Evolutionary conservation across 2,797 vertebrate species (phyloP), one percentile per base, ranked within the genome.

Genomic region (Crax fasciolata): DNA sequence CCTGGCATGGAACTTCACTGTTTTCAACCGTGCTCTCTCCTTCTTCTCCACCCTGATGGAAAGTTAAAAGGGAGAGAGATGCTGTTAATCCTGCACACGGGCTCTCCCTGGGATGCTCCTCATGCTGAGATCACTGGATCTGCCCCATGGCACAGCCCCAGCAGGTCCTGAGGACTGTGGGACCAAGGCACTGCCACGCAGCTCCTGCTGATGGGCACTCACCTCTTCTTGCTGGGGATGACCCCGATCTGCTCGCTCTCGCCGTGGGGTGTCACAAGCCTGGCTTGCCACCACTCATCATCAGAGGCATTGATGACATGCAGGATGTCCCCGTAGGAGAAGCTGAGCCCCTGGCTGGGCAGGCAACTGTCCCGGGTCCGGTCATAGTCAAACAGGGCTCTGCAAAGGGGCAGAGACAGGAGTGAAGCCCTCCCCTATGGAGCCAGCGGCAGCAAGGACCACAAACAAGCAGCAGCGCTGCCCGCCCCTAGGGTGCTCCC

Each of bases 191-290:
- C 35, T 35, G 35, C 24, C 4, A 4, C 0, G 0, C n/a, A 63
- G 19, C 57, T 83, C 8, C 71, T 46, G 78, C 43, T 57, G 76
- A 12, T 0, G 1, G 39, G 30, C 35, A 35, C 97, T 97, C 88
- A 99, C 99, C 99, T 99, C 97, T 99, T 99, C 98, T 99, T 99
- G 98, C 99, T 99, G 68, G 99, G 99, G 96, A 99, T 99, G 97
- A 99, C 99, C 38, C 99, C 99, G 0, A 99, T 99, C 98, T 99
- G 99, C 96, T 99, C 99, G 3, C 99, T 99, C 97, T 99, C 99
- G 57, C 99, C 99, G 1, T 99, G 99, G 71, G 99, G 99, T 0
- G 99, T 99, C 94, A 99, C 99, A n/a, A 99, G 98, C 93, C 99
- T 98, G 13, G 99, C 99, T 97, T 99, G 99, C 99, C 99, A 99